Evolutionary conservation across 2,113 vertebrate species (phyloP), one percentile per base, ranked within the genome.

Genomic region (Serinus canaria): DNA sequence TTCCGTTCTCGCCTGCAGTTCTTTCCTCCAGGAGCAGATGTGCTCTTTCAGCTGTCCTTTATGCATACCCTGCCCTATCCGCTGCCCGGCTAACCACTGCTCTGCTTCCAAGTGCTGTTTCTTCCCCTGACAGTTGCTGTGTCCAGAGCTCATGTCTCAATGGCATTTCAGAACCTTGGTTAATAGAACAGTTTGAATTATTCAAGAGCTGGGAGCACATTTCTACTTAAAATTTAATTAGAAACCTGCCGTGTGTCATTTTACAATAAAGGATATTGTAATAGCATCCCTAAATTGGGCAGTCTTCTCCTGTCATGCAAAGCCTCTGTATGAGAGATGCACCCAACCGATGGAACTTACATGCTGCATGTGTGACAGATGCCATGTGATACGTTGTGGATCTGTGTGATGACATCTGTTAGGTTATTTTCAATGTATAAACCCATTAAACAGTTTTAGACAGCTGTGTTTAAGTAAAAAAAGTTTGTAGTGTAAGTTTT

Each of bases 191-290:
- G 53, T 85, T 77, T 97, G 83, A 97, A 97, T 97, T 97, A 97
- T 97, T 96, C 85, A 97, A 86, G 63, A 91, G 60, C 70, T 77
- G 93, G 89, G 89, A 95, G 83, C 22, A 3, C 77, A 58, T 95
- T 97, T 97, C 96, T 97, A 53, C 93, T 97, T 96, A 97, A 97
- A 97, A 88, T 96, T 97, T 97, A 94, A 97, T 96, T 96, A 95
- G 94, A 94, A 96, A 94, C 89, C 92, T 92, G 75, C 81, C 49
- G 69, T 96, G 95, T 97, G 94, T 95, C 96, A 80, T 97, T 95
- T 97, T 95, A 93, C 95, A 91, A 95, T 91, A 94, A 93, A 95
- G 69, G 80, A 76, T 95, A 79, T 95, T 91, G 95, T 94, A 96
- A 95, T 94, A 87, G 96, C 90, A 89, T 97, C 88, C 73, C 43